Conservation (phyloP, 2,888 invertebrate species). For the Anoplius nigerrimus region DNA sequence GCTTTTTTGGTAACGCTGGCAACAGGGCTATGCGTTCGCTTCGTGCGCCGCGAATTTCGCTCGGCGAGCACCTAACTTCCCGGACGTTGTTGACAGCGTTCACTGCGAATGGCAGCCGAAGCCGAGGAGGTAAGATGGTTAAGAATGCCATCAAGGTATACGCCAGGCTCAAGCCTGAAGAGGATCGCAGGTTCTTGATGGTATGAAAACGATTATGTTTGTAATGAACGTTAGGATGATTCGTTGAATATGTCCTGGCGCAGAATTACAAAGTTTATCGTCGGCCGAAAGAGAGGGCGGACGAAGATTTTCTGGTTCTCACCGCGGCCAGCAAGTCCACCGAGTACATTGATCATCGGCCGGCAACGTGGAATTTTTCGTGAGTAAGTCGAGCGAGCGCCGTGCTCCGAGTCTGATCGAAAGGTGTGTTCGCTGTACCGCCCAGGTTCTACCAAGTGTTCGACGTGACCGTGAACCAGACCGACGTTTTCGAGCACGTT, state of each 20-base stretch:
- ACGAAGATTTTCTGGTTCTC: constrained; percentile 59
- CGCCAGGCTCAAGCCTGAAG: constrained; percentile 71
- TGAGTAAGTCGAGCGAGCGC: constrained; percentile 34
- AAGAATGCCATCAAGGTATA: constrained; percentile 74
- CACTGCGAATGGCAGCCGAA: not conserved
- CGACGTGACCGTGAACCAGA: constrained; percentile 71
- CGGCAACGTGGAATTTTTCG: constrained; percentile 66
- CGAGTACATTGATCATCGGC: constrained; percentile 63
- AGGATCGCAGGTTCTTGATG: constrained; percentile 15
- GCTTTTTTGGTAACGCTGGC: too few relatives aligned
- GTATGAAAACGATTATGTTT: not conserved
- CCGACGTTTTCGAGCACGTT: constrained; percentile 74
- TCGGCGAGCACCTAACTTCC: constrained; percentile 7
- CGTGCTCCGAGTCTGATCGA: not conserved
- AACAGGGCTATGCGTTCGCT: too few relatives aligned
- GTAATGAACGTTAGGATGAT: too few relatives aligned
- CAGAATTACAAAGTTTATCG: constrained; percentile 60
- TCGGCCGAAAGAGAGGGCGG: constrained; percentile 52
- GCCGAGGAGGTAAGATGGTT: constrained; percentile 63
- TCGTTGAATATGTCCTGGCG: not conserved
- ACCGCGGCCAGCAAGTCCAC: constrained; percentile 42
- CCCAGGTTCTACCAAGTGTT: constrained; percentile 76
- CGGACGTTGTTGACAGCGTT: too few relatives aligned
- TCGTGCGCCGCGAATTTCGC: not conserved
- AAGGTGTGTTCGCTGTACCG: too few relatives aligned